Percentiles rank a stretch among this genome's conserved stretches.
phyloP scores from a whole-genome alignment of 2,888 invertebrate species.

The Drosophila tanythrix region DNA sequence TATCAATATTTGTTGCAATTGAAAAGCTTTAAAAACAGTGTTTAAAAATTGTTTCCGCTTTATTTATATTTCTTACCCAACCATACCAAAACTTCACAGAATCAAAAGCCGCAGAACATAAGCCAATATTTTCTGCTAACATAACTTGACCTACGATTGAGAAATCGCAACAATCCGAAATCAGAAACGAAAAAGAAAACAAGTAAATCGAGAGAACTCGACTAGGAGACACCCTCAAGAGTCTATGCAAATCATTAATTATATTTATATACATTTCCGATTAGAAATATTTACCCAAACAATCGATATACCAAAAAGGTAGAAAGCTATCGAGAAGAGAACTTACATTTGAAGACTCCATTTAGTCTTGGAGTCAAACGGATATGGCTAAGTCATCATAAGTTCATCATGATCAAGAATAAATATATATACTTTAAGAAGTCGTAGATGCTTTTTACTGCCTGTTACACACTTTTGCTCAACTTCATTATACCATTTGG shows the following conservation, averaged over 20 bases:
- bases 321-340: not conserved
- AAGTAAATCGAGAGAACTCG: not conserved
- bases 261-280: not conserved
- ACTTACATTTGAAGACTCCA: not conserved
- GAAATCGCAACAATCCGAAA: slow-evolving; percentile 33
- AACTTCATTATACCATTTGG: not conserved
- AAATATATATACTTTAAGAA: not conserved
- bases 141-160: slow-evolving; percentile 55
- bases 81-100: not conserved
- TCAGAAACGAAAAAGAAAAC: slow-evolving; percentile 12
- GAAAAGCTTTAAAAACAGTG: not conserved
- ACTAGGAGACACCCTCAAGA: not conserved
- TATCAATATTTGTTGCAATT: not conserved
- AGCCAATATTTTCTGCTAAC: slow-evolving; percentile 35
- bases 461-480: not conserved
- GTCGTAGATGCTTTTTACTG: not conserved
- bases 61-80: not conserved
- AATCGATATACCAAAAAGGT: too few relatives aligned
- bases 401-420: not conserved
- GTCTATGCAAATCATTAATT: not conserved
- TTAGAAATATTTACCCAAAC: too few relatives aligned
- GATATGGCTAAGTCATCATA: not conserved
- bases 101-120: slow-evolving; percentile 5
- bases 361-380: not conserved
- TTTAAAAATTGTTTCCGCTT: slow-evolving; percentile 21